Base-by-base conservation (phyloP, 2,113 vertebrate genomes). In the Rhinogobius similis region DNA sequence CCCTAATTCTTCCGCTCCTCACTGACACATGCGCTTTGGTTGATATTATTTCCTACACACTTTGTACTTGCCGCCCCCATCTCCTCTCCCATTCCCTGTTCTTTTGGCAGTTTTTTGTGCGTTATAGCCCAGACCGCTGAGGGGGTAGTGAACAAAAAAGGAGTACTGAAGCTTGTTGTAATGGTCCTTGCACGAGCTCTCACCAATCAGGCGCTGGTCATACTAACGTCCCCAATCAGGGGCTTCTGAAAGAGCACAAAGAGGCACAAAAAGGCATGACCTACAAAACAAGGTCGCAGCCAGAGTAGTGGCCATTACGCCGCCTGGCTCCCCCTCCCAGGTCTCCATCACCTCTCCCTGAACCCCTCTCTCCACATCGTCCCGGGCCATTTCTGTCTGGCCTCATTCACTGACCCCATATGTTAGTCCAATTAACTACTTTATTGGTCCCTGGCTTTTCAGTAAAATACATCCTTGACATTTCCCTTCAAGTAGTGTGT, bases 221-320 rank as follows among this genome's bases (percentile, higher is more conserved):
- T 36, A n/a, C 58, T 36, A 63, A 77, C 71, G 78, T 58, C 75
- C 78, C 78, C 85, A 89, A 91, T 91, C 88, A 89, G 76, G 27
- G 58, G 72, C 78, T 62, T 76, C 72, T 74, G 62, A 71, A 82
- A 86, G 61, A 75, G 72, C 43, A 71, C 71, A 81, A 66, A 69
- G 41, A 67, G 79, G 72, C 48, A 71, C 69, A 81, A 66, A 69
- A 48, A 67, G 81, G 75, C 67, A 70, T 62, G 73, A 83, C 73
- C 78, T 62, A 46, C 53, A 26, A 72, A 29, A 65, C 46, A 75
- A 81, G 82, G 89, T 81, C 77, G 70, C 8, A 1, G 32, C 44
- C 38, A 66, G 74, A 73, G 77, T 58, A 81, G 75, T 52, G 21
- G 68, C 71, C 81, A 82, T 85, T 44, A 76, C 67, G 65, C 3